These are phyloP conservation scores for Vulpes vulpes DNA, from an alignment of 2,113 vertebrate species.

Conservation along the genomic window DNA sequence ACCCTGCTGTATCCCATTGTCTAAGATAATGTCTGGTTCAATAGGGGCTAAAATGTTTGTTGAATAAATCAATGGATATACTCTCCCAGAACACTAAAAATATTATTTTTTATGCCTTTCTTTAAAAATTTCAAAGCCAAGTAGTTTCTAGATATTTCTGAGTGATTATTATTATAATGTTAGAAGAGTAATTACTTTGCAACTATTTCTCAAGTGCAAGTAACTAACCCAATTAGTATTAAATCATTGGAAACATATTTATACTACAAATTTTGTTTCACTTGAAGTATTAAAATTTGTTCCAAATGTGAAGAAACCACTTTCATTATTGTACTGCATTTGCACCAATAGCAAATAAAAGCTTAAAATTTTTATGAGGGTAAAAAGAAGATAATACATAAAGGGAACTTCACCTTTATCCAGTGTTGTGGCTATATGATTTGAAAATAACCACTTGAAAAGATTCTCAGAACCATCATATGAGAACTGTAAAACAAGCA, in stretches of 20 bases:
- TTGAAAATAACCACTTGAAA: slow-evolving; percentile 52
- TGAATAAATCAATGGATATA: neutral
- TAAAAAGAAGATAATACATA: slow-evolving; percentile 20
- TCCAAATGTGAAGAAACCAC: slow-evolving; percentile 8
- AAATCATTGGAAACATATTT: slow-evolving; percentile 36
- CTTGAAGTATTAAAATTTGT: slow-evolving; percentile 44
- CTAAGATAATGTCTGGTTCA: neutral
- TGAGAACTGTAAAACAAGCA: neutral
- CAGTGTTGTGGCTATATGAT: neutral
- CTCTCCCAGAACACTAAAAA: slow-evolving; percentile 4
- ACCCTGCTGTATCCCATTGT: neutral
- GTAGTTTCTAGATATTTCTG: neutral
- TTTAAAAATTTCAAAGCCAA: slow-evolving; percentile 45
- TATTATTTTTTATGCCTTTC: neutral
- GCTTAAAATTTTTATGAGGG: neutral
- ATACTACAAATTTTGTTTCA: neutral
- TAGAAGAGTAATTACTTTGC: neutral
- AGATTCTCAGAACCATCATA: neutral
- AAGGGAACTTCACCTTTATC: neutral
- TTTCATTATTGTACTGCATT: slow-evolving; percentile 1
- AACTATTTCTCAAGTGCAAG: slow-evolving; percentile 40
- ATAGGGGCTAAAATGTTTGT: neutral
- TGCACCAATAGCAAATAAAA: neutral
- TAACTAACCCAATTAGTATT: slow-evolving; percentile 18
- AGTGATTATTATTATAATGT: slow-evolving; percentile 29